phyloP scores from a whole-genome alignment of 1,140 invertebrate species.

The Solenopsis fugax region DNA sequence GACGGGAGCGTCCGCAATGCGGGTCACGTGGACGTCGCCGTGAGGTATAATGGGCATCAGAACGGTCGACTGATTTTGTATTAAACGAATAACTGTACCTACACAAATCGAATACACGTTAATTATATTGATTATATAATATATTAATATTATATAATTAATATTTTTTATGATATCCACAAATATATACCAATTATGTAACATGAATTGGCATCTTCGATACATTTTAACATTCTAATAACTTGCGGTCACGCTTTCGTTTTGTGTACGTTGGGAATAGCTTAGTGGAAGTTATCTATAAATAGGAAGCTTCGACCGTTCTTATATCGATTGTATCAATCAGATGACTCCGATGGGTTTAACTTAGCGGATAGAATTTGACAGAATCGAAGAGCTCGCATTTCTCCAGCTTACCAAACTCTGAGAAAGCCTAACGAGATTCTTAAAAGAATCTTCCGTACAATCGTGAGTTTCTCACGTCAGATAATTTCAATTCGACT shows the following conservation, averaged over 20 bases:
- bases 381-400: slow-evolving; percentile 6
- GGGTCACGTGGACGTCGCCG: neutral
- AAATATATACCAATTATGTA: neutral
- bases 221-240: neutral
- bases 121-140: neutral
- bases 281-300: neutral
- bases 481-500: neutral
- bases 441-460: neutral
- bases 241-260: neutral
- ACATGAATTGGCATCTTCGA: neutral
- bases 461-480: too few species aligned
- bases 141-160: neutral
- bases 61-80: neutral
- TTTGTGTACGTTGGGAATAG: neutral
- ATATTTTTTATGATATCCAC: neutral
- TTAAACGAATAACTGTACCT: neutral
- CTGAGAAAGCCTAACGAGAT: neutral
- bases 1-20: slow-evolving; percentile 13
- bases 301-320: neutral
- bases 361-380: neutral
- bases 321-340: neutral
- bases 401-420: neutral
- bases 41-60: neutral
- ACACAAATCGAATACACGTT: neutral
- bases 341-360: neutral